Evolutionary conservation across 2,797 vertebrate species (phyloP).

Genomic region (Chaetodon trifasciatus): DNA sequence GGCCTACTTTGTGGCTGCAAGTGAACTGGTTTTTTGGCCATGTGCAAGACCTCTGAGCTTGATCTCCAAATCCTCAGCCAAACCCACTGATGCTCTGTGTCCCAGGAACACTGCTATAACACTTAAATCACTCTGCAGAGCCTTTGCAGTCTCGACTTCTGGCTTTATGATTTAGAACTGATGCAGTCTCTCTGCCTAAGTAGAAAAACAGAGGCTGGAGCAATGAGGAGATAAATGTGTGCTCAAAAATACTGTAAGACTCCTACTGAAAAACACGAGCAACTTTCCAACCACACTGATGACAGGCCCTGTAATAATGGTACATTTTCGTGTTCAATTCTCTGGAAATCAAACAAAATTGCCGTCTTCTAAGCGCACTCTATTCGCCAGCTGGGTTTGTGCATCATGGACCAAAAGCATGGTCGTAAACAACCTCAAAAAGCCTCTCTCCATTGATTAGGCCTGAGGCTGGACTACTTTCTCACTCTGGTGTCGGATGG

Average conservation of each 20-base stretch:
- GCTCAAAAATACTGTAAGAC: conserved; percentile 50
- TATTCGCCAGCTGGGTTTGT: conserved; percentile 65
- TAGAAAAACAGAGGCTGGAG: conserved; percentile 73
- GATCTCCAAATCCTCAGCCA: conserved; percentile 64
- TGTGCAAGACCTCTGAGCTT: conserved; percentile 64
- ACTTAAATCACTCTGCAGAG: conserved; percentile 69
- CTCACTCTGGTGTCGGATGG: conserved; percentile 71
- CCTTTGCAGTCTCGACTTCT: conserved; percentile 60
- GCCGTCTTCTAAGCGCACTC: conserved; percentile 59
- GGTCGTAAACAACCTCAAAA: conserved; percentile 80
- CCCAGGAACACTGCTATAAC: conserved; percentile 72
- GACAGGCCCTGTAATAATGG: conserved; percentile 61
- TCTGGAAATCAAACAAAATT: conserved; percentile 75
- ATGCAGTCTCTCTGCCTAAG: conserved; percentile 63
- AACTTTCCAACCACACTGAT: conserved; percentile 56
- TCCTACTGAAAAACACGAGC: conserved; percentile 54
- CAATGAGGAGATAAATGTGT: conserved; percentile 64
- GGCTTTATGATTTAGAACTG: conserved; percentile 75
- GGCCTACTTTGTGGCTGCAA: conserved; percentile 69
- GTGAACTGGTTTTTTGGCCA: conserved; percentile 56
- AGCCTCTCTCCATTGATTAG: conserved; percentile 82
- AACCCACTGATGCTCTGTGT: conserved; percentile 66
- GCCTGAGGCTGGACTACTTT: conserved; percentile 83
- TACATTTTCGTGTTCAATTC: conserved; percentile 66
- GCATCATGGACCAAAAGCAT: conserved; percentile 66